These are phyloP conservation scores for Cataglyphis livida DNA, from an alignment of 2,888 invertebrate species.

Conservation along the genomic window DNA sequence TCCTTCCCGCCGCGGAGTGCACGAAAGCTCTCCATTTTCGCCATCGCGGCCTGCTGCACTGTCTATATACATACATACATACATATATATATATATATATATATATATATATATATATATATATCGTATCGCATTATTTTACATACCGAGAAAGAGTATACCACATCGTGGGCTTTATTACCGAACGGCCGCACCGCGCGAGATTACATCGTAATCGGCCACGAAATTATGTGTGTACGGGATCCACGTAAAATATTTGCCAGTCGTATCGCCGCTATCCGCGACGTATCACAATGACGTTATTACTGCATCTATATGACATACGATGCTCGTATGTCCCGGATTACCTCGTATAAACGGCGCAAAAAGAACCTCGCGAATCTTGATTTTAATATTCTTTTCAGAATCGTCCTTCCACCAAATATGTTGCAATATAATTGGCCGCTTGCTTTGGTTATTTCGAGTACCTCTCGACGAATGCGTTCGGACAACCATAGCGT, in stretches of 20 bases:
- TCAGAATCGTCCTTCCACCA: not conserved
- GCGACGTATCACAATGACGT: conserved; percentile 25
- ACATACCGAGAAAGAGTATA: conserved; percentile 48
- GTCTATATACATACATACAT: not conserved
- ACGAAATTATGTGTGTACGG: conserved; percentile 40
- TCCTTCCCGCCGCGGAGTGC: not conserved
- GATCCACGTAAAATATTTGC: conserved; percentile 42
- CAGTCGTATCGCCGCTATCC: conserved; percentile 31
- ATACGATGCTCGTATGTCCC: not conserved
- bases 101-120: not conserved
- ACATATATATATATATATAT: too few species aligned
- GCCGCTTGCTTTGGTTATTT: not conserved
- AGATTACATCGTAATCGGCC: conserved; percentile 45
- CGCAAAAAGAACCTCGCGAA: not conserved
- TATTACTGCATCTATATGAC: not conserved
- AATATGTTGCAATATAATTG: conserved; percentile 6
- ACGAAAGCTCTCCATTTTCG: conserved; percentile 53
- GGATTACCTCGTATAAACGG: conserved; percentile 17
- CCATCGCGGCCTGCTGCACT: conserved; percentile 21
- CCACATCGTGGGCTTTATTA: conserved; percentile 41
- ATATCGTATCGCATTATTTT: conserved; percentile 44
- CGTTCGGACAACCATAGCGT: not conserved
- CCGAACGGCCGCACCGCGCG: conserved; percentile 3
- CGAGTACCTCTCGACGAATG: not conserved
- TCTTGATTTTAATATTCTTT: conserved; percentile 19